Percentiles rank a stretch among this genome's conserved stretches.
phyloP scores from a whole-genome alignment of 2,113 vertebrate genomes.

The Laticauda laticaudata region DNA sequence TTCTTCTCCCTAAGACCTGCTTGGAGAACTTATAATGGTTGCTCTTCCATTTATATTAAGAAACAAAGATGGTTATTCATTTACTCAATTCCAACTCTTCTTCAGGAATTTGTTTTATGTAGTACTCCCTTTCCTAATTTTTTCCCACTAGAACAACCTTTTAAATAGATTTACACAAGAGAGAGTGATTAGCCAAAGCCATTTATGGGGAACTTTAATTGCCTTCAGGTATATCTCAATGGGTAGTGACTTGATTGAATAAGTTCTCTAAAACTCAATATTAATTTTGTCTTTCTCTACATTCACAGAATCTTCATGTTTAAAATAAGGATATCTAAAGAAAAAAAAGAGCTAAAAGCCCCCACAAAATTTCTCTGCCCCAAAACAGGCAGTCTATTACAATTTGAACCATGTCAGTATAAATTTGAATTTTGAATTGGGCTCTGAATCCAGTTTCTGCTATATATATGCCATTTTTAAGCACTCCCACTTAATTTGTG shows the following conservation, averaged over 20 bases:
- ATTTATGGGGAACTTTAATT: neutral
- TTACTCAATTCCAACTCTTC: neutral
- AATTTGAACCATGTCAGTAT: neutral
- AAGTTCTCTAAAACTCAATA: neutral
- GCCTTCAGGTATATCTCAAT: neutral
- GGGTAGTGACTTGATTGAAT: neutral
- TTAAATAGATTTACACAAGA: neutral
- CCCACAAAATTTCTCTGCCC: neutral
- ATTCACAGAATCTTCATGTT: neutral
- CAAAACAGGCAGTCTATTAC: neutral
- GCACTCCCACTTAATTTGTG: neutral
- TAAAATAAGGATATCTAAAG: neutral
- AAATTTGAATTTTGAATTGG: neutral
- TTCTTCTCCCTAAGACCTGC: neutral
- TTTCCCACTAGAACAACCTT: neutral
- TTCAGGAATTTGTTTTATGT: neutral
- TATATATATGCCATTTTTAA: neutral
- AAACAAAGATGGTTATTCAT: neutral
- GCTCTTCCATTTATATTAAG: neutral
- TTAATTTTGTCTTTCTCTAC: neutral
- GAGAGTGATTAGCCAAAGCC: neutral
- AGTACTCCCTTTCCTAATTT: neutral
- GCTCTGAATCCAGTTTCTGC: neutral
- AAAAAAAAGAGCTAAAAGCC: too few relatives aligned
- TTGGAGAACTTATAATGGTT: neutral